Evolutionary conservation across 2,113 vertebrate genomes (phyloP), one percentile per base, ranked within the genome.

Genomic region (Lutjanus erythropterus): DNA sequence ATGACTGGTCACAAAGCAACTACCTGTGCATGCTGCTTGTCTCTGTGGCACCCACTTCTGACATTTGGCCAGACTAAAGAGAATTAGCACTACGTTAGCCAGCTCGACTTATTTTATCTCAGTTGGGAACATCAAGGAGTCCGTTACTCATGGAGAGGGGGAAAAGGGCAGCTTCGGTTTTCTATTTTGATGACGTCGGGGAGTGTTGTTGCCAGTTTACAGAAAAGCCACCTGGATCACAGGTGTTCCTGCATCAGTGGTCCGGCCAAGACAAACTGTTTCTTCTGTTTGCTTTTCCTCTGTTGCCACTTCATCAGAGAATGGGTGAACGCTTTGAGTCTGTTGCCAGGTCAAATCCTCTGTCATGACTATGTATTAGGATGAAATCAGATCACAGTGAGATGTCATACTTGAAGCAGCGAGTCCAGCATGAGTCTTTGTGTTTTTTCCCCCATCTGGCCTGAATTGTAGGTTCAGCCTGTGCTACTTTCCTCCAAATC

Each of bases 1-100:
- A 72, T 60, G 89, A 84, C 86, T 87, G 84, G 77, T 87, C 73
- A 70, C 76, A 87, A 86, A 84, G 79, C 68, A 66, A 66, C 68
- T 84, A 73, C 85, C 71, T 81, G 81, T 25, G 6, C 75, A 79
- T 52, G 6, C 69, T 55, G 68, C 62, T 70, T 19, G 39, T 77
- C 56, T 72, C 56, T 52, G 74, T 88, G 68, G 71, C 78, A 31
- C 25, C 4, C 58, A 74, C 81, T 71, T 74, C 82, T 80, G 78
- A 87, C 70, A 75, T 65, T 74, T 86, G 83, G 86, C 77, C 55
- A n/a, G 59, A 70, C 42, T 75, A 52, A 47, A 86, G 47, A 84
- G 72, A 84, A 77, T 75, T 46, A 71, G 39, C 64, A 25, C 66
- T 37, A 19, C 79, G 76, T 76, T 81, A 41, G 71, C 35, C 50